These are phyloP conservation scores for Pristionchus mayeri DNA, from an alignment of 2,888 invertebrate genomes.

Conservation along the genomic window DNA sequence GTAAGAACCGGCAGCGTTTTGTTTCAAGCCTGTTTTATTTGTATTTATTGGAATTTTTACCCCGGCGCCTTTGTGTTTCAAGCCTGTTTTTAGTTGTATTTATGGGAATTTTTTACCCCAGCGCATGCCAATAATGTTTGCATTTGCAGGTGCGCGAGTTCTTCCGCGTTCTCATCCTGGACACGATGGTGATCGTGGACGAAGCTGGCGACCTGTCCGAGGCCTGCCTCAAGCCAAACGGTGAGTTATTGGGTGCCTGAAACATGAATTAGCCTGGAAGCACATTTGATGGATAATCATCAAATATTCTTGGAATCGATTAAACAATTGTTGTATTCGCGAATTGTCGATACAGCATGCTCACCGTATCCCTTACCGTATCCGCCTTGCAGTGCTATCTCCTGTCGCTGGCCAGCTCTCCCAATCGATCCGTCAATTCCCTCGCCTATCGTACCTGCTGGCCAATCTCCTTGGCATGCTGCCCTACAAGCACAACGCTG, in stretches of 20 bases:
- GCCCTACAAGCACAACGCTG: conserved; percentile 12
- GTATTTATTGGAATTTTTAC: not conserved
- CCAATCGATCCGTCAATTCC: not conserved
- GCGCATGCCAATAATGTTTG: not conserved
- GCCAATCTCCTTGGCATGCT: conserved; percentile 17
- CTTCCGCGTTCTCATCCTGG: not conserved
- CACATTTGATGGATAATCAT: too few relatives aligned
- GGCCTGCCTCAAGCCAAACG: not conserved
- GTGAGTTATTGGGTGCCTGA: too few relatives aligned
- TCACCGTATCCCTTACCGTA: too few relatives aligned
- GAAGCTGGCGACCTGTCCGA: not conserved
- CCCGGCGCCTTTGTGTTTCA: too few relatives aligned
- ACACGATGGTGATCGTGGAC: not conserved
- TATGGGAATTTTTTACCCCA: not conserved
- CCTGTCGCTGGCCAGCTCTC: not conserved
- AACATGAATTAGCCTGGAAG: too few relatives aligned
- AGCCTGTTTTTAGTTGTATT: not conserved
- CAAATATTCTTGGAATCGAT: too few relatives aligned
- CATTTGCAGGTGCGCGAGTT: conserved; percentile 21
- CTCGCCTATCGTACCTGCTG: conserved; percentile 33
- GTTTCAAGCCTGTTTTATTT: not conserved
- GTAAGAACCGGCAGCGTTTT: too few relatives aligned
- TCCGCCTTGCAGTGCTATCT: not conserved
- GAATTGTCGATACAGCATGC: too few relatives aligned
- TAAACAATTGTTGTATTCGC: too few relatives aligned